phyloP scores from a whole-genome alignment of 23 tunicate genomes.

The Trididemnum clinides region DNA sequence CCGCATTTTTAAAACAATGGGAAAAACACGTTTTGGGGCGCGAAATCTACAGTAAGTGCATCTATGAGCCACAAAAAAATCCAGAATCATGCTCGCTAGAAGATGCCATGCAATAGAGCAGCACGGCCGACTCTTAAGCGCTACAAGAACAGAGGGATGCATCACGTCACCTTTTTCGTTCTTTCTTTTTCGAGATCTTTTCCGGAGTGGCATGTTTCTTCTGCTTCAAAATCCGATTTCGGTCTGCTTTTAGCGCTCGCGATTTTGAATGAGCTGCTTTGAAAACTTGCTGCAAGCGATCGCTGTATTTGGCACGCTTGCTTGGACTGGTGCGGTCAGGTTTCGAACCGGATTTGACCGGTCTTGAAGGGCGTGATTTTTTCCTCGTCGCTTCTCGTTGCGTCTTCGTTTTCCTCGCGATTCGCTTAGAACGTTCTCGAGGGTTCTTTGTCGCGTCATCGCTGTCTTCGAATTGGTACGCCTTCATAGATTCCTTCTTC shows the following conservation, averaged over 20 bases:
- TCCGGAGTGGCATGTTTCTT: not conserved
- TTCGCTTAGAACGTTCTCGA: not conserved
- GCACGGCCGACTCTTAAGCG: no score
- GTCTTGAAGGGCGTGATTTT: not conserved
- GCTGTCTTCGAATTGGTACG: slow-evolving; percentile 33
- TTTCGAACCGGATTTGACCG: slow-evolving; percentile 9
- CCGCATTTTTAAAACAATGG: no score
- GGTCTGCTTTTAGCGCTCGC: not conserved
- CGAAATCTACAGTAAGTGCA: no score
- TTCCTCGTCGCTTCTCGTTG: not conserved
- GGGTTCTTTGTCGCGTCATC: not conserved
- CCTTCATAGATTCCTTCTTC: slow-evolving; percentile 18
- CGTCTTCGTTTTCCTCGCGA: not conserved
- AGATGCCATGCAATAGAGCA: no score
- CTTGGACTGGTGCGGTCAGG: not conserved
- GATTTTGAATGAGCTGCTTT: not conserved
- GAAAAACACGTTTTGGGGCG: no score
- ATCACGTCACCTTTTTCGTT: no score
- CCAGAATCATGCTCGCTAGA: no score
- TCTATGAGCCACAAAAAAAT: no score
- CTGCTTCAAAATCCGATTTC: not conserved
- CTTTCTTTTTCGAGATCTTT: not conserved
- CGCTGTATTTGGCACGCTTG: not conserved
- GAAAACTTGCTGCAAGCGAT: not conserved
- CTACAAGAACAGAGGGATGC: no score